These are phyloP conservation scores for Protophormia terraenovae DNA, from an alignment of 2,888 invertebrate species.

Conservation along the genomic window DNA sequence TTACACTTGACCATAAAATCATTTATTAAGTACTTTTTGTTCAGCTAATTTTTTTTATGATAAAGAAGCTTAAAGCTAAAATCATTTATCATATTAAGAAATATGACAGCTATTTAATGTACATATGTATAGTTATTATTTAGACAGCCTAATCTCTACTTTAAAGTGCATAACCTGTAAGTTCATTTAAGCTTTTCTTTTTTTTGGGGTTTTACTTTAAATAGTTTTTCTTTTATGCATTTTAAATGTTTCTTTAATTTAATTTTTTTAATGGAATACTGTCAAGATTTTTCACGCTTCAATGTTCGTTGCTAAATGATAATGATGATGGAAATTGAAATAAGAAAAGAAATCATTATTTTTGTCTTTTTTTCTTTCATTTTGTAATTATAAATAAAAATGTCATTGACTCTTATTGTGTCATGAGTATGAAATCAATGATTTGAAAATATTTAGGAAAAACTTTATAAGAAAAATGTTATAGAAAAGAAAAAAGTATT, in stretches of 20 bases:
- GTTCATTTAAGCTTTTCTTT: background rate
- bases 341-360: conserved; percentile 26
- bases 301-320: conserved; percentile 39
- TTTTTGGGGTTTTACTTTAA: background rate
- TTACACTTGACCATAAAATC: conserved; percentile 23
- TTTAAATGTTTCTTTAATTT: background rate
- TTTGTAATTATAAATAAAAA: conserved; percentile 40
- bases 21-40: background rate
- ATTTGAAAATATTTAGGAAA: too few species aligned
- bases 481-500: too few species aligned
- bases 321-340: conserved; percentile 15
- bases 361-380: background rate
- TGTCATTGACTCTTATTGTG: conserved; percentile 48
- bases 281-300: conserved; percentile 54
- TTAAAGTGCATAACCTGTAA: conserved; percentile 6
- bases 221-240: background rate
- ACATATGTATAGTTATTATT: background rate
- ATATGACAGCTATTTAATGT: conserved; percentile 18
- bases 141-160: background rate
- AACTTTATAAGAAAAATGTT: too few species aligned
- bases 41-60: background rate
- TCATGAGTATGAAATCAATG: background rate
- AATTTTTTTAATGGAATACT: conserved; percentile 21
- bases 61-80: background rate
- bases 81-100: conserved; percentile 14